These are phyloP conservation scores for Sus scrofa DNA, from an alignment of 2,113 vertebrate species.

Conservation along the genomic window T2T-Sscrofa CM000824.6:102457501-102458000, in stretches of 20 bases:
- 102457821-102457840: not conserved
- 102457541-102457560: not conserved
- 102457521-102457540: slow-evolving; percentile 36
- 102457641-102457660: not conserved
- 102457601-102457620: not conserved
- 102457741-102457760: not conserved
- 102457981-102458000: not conserved
- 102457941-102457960: not conserved
- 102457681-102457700: not conserved
- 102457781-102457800: not conserved
- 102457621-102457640: not conserved
- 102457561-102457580: not conserved
- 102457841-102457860: not conserved
- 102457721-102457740: not conserved
- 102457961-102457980: not conserved
- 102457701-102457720: not conserved
- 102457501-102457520: not conserved
- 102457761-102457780: not conserved
- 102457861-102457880: not conserved
- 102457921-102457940: not conserved
- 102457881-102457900: not conserved
- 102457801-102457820: not conserved
- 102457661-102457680: not conserved
- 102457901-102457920: not conserved
- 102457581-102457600: not conserved